phyloP scores from a whole-genome alignment of 2,113 vertebrate species.

The Spea bombifrons region DNA sequence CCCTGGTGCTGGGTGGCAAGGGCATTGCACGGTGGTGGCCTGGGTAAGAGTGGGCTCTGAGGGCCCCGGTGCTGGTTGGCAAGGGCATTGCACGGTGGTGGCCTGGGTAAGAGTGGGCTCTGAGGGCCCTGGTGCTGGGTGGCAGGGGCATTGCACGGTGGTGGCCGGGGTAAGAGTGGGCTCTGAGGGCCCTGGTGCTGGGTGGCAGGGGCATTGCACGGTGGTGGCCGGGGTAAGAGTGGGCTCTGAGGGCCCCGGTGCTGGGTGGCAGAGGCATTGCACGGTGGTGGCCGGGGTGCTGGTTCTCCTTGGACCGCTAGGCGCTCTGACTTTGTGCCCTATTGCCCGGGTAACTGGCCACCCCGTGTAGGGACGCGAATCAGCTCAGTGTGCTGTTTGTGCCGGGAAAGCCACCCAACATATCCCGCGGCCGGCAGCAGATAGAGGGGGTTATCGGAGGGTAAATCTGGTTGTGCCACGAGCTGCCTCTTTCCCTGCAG shows the following conservation, averaged over 20 bases:
- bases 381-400: too few species aligned
- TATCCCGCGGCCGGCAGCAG: too few species aligned
- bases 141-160: background rate
- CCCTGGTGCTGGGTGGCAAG: background rate
- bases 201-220: background rate
- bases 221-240: background rate
- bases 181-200: background rate
- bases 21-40: background rate
- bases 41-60: background rate
- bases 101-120: background rate
- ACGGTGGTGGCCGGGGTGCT: background rate
- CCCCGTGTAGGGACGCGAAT: too few species aligned
- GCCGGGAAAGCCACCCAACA: too few species aligned
- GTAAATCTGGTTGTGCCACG: too few species aligned
- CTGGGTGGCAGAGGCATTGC: background rate
- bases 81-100: background rate
- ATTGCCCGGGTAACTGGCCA: too few species aligned
- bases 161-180: too few species aligned
- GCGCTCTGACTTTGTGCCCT: too few species aligned
- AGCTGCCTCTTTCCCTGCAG: slow-evolving; percentile 46
- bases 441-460: too few species aligned
- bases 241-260: background rate
- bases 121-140: too few species aligned
- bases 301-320: too few species aligned
- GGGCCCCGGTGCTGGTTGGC: background rate